These are phyloP conservation scores for Aphelocoma coerulescens DNA, from an alignment of 2,113 vertebrate species.

Conservation along the genomic window DNA sequence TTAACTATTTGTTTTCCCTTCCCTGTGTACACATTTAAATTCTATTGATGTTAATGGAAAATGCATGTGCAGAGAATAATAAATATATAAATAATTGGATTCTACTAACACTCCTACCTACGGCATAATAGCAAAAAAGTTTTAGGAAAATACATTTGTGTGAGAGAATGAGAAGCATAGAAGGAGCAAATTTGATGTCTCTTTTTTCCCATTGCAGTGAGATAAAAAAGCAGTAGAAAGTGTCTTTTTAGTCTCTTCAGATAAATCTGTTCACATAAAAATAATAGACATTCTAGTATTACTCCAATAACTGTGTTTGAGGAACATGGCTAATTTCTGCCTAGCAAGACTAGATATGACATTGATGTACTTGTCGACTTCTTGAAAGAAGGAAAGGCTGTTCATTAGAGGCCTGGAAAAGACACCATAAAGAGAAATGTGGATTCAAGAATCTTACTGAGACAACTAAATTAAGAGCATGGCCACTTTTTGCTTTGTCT, in stretches of 20 bases:
- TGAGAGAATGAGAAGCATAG: not conserved
- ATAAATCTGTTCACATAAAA: not conserved
- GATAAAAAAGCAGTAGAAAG: not conserved
- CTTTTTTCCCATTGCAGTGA: not conserved
- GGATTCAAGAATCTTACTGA: not conserved
- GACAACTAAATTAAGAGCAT: not conserved
- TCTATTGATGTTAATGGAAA: constrained; percentile 3
- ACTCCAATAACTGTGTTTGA: not conserved
- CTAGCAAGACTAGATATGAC: not conserved
- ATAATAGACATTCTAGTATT: not conserved
- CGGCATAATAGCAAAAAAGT: not conserved
- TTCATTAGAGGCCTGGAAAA: not conserved
- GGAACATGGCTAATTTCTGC: not conserved
- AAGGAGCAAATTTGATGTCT: not conserved
- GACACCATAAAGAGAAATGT: not conserved
- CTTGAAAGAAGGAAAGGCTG: not conserved
- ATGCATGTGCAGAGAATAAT: not conserved
- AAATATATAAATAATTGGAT: constrained; percentile 19
- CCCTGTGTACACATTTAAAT: not conserved
- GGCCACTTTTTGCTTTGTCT: not conserved
- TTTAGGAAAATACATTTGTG: not conserved
- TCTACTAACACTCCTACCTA: not conserved
- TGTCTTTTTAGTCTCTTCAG: not conserved
- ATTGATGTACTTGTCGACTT: not conserved
- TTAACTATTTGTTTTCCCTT: constrained; percentile 42